Base-by-base conservation (phyloP, 2,888 invertebrate species). In the Epinotia brunnichana region DNA sequence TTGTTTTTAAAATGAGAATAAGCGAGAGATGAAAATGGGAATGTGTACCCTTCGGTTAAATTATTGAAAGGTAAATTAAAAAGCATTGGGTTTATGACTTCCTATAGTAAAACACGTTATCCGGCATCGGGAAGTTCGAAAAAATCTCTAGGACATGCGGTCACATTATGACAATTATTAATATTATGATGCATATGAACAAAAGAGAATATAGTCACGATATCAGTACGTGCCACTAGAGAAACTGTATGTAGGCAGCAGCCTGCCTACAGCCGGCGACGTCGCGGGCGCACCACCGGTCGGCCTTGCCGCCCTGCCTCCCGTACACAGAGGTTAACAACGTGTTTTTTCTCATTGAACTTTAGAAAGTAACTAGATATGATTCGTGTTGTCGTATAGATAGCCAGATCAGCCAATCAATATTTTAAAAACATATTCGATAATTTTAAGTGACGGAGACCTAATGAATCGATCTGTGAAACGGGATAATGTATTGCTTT, bases 261-360 rank as follows among this genome's bases (percentile, higher is more conserved):
- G 53, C 35, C 41, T 64, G 39, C 59, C 53, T 60, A 66, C 63
- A 57, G 41, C n/a, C 63, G 59, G n/a, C 53, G 51, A 21, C 61
- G 62, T 13, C 61, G 61, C 54, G 57, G 56, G 64, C 63, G 44
- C 59, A 69, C 82, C 80, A 88, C 87, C 85, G 84, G 89, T 87
- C 89, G 90, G 91, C 87, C 89, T 88, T 92, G 90, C 90, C 86
- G 85, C 79, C 85, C 87, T 84, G 84, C 87, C 88, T 86, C 89
- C 92, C 91, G 89, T 91, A 86, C 85, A 85, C 87, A 91, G 91
- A 92, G 91, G 92, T 92, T 89, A 91, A 91, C 90, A 87, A 89
- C 90, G 86, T 87, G 85, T 63, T 90, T 91, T 90, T 88, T 88
- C 48, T 88, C 83, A 89, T 90, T 89, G 89, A 90, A 89, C 87